These are phyloP conservation scores for Sorex araneus DNA, from an alignment of 2,113 vertebrate genomes.

Conservation along the genomic window DNA sequence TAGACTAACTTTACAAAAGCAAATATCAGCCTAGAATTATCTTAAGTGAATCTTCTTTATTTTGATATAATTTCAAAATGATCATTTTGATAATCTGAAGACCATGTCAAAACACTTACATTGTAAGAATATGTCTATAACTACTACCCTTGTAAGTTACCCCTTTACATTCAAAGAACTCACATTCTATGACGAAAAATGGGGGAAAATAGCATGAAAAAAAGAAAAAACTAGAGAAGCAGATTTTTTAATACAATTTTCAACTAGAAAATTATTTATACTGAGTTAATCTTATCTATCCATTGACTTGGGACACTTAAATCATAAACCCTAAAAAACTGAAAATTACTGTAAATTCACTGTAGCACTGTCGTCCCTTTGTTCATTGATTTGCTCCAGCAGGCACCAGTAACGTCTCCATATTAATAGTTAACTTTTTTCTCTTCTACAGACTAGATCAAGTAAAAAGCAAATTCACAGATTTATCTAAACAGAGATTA, in stretches of 20 bases:
- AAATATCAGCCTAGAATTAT: neutral
- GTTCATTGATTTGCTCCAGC: too few relatives aligned
- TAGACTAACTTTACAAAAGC: neutral
- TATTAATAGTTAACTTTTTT: neutral
- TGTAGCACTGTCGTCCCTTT: too few relatives aligned
- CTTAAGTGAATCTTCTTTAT: neutral
- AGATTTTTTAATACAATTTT: neutral
- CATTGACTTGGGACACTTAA: neutral
- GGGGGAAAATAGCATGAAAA: neutral
- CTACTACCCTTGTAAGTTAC: neutral
- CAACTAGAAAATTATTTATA: neutral
- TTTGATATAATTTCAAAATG: neutral
- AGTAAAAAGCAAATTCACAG: neutral
- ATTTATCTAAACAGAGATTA: neutral
- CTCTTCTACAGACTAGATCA: neutral
- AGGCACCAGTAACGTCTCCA: too few relatives aligned
- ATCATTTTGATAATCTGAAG: neutral
- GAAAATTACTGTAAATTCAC: neutral
- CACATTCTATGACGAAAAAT: neutral
- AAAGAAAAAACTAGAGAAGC: neutral
- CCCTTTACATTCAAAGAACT: neutral
- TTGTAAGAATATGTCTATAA: neutral
- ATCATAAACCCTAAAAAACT: neutral
- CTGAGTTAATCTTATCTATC: neutral
- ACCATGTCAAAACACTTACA: neutral